Evolutionary conservation across 1,140 invertebrate genomes (phyloP), one percentile per base, ranked within the genome.

Genomic region (Cotesia typhae): DNA sequence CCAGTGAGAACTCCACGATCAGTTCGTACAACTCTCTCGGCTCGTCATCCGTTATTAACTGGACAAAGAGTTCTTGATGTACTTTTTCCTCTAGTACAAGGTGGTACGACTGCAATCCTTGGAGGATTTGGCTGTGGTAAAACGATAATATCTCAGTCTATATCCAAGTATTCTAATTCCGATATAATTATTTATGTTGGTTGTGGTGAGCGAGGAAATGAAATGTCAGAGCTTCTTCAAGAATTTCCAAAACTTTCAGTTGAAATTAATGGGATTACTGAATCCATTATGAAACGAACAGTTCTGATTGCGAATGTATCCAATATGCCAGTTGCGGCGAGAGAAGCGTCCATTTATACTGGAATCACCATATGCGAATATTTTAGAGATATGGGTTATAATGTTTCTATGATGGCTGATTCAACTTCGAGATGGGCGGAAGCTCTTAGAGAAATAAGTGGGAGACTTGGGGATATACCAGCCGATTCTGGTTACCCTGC

Each of bases 391-490:
- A 99, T 99, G 98, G 98, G 98, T 87, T 98, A 99, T 90, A 98
- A 99, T 84, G 98, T 99, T 36, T 98, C 98, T 70, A 99, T 99
- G 98, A 99, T 99, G 98, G 98, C 98, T 80, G 98, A 99, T 88
- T 99, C 98, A 12, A 99, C 98, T 10, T 99, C 98, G 20, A 96
- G 98, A 90, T 99, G 98, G 98, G 98, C 98, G 67, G 98, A 99
- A 88, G 98, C 98, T 80, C 90, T 99, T 84, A 92, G 98, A 92
- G 98, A 99, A 93, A 99, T 99, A 88, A 99, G 98, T 3, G 98
- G 98, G 89, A 97, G 98, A 91, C 90, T 99, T 80, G 98, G 98
- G 88, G 98, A 99, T 91, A 99, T 99, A 98, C 98, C 98, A 88
- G 98, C 98, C 76, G 97, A 96, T 89, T 95, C 97, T 73, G 98